Conservation (phyloP, 2,797 vertebrate genomes). For the Sebastes minor region DNA sequence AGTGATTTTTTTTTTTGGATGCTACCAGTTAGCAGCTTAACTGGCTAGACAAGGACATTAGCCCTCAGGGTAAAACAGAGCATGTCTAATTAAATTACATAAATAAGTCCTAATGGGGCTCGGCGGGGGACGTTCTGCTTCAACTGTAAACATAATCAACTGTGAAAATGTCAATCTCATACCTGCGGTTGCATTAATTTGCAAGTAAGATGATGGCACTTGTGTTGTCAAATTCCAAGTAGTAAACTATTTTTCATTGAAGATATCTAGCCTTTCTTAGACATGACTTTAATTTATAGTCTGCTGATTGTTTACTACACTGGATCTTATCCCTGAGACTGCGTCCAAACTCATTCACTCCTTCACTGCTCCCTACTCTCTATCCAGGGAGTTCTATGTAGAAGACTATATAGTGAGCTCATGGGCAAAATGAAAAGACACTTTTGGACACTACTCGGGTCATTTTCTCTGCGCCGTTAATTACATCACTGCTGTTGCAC, state of each 20-base stretch:
- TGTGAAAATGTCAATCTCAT: constrained; percentile 67
- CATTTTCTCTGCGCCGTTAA: background rate
- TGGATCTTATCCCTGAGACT: background rate
- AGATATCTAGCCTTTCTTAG: background rate
- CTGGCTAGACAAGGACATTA: constrained; percentile 56
- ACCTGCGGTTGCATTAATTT: constrained; percentile 62
- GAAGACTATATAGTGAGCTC: background rate
- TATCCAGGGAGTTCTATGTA: background rate
- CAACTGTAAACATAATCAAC: constrained; percentile 68
- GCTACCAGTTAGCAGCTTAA: constrained; percentile 62
- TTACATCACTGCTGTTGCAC: background rate
- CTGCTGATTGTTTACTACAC: background rate
- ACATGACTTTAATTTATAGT: background rate
- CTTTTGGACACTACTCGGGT: background rate
- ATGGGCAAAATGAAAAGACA: background rate
- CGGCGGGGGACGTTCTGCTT: constrained; percentile 54
- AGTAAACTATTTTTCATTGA: constrained; percentile 7
- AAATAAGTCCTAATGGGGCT: constrained; percentile 62
- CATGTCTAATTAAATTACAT: constrained; percentile 66
- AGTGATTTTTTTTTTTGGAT: background rate
- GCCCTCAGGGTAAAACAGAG: constrained; percentile 50
- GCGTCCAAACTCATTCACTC: background rate
- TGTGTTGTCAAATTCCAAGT: constrained; percentile 16
- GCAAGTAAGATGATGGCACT: constrained; percentile 37
- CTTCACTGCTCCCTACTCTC: background rate